Base-by-base conservation (phyloP, 2,113 vertebrate species). In the Sus scrofa region DNA sequence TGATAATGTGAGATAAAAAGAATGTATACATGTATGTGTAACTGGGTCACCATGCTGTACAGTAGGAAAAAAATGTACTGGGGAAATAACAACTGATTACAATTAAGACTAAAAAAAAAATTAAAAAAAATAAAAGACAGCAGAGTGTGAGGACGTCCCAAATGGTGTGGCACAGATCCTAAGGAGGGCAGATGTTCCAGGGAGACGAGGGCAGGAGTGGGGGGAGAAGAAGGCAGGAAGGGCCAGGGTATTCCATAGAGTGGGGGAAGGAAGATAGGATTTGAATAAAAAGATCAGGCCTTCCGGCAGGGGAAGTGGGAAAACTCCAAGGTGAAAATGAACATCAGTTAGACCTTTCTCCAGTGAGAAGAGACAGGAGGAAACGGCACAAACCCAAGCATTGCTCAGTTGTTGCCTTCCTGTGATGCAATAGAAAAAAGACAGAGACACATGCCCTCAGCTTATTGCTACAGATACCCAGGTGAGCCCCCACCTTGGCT, bases 381-480 rank as follows among this genome's bases (percentile, higher is more conserved):
- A 39, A 16, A 20, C 7, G 24, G 65, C 12, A 32, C n/a, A 70
- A 44, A 6, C 3, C 24, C 7, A 1, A 0, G 1, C 9, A 4
- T 6, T 34, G 52, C 30, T 86, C 56, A 6, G 1, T 4, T 1
- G 78, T 32, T 83, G 65, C 39, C 67, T 26, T 27, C 11, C 32
- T 27, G 0, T 9, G 32, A 11, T 13, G 18, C 0, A 8, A 12
- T 1, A 62, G 1, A 56, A 60, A 30, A 83, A 22, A 20, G 16
- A 2, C 27, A 50, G 4, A 70, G 44, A 26, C 27, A n/a, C 68
- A 32, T 11, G 19, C 3, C 22, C 58, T 39, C n/a, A 71, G 13
- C 3, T 91, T n/a, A 12, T 70, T 83, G 30, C 26, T 83, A 27
- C 32, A 78, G 68, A 74, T 0, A 1, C 9, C 26, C 22, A 8